A percentile compares a stretch with the other conserved stretches of the same genome.
Conservation (phyloP, 1,140 invertebrate genomes). For the Diprion similis region DNA sequence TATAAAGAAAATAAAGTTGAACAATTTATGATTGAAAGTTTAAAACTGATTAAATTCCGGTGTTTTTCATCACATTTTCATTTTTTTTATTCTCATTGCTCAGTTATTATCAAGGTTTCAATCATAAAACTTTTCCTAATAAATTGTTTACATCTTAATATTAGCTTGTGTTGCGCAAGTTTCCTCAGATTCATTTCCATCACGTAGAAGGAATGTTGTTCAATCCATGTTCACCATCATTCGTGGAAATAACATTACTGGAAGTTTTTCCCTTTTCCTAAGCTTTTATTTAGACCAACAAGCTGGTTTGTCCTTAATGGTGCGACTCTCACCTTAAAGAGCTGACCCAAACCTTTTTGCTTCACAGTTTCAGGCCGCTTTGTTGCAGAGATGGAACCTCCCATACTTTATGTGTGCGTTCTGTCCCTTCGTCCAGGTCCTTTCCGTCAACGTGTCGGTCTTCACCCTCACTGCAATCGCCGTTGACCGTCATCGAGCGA, state of each 20-base stretch:
- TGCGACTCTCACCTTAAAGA: conserved; percentile 1
- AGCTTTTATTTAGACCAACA: not conserved
- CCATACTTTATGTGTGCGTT: conserved; percentile 84
- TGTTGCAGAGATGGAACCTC: conserved; percentile 82
- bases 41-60: too few species aligned
- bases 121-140: too few species aligned
- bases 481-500: conserved; percentile 76
- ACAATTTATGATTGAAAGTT: too few species aligned
- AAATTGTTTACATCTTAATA: too few species aligned
- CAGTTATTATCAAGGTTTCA: too few species aligned
- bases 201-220: too few species aligned
- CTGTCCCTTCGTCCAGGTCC: conserved; percentile 79
- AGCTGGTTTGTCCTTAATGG: too few species aligned
- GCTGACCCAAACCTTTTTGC: conserved; percentile 1
- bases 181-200: too few species aligned
- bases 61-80: too few species aligned
- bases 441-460: conserved; percentile 82
- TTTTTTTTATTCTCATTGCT: too few species aligned
- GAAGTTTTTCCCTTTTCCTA: not conserved
- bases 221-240: not conserved
- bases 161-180: too few species aligned
- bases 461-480: conserved; percentile 84
- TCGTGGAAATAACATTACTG: not conserved
- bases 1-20: too few species aligned
- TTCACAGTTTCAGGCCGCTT: conserved; percentile 79